Base-by-base conservation (phyloP, 2,888 invertebrate species). In the Polyommatus iphigenia region DNA sequence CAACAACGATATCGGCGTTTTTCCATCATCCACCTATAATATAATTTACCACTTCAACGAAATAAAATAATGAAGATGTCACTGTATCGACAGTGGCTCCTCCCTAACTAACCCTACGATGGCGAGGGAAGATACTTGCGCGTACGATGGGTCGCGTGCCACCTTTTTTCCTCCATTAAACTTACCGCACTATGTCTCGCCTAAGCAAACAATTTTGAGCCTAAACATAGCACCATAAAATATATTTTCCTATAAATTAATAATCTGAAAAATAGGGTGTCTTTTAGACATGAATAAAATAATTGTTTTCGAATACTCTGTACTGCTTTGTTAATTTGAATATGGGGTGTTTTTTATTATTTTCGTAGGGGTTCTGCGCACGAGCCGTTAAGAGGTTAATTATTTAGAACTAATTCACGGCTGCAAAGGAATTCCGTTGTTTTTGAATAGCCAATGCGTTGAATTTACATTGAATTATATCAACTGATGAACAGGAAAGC, bases 321-420 rank as follows among this genome's bases (percentile, higher is more conserved):
- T 92, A 93, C 92, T 93, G 93, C 90, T 92, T 91, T 93, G 93
- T 93, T 92, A 92, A 93, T 93, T 93, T 93, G 91, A 93, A 93
- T 93, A 91, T 87, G 91, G 88, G 84, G 84, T 82, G 85, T 84
- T 86, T 86, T 85, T 85, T 86, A 85, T 85, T 83, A 78, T 85
- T 87, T 84, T 83, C 79, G 76, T 78, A 87, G 86, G 88, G 89
- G 89, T 87, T 85, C 81, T 86, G 91, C 91, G 92, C 93, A 91
- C 91, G 91, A 91, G 92, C 86, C 91, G 91, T 87, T 89, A 87
- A 87, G 89, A 87, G 86, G 89, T 91, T 92, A 93, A 93, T 93
- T 93, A 93, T 91, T 93, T 91, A 91, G 90, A 93, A 92, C 92
- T 91, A 93, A 93, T 92, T 90, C 89, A 88, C 85, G 88, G 87